These are phyloP conservation scores for Cordilura impudica DNA, from an alignment of 2,888 invertebrate genomes.

Conservation along the genomic window DNA sequence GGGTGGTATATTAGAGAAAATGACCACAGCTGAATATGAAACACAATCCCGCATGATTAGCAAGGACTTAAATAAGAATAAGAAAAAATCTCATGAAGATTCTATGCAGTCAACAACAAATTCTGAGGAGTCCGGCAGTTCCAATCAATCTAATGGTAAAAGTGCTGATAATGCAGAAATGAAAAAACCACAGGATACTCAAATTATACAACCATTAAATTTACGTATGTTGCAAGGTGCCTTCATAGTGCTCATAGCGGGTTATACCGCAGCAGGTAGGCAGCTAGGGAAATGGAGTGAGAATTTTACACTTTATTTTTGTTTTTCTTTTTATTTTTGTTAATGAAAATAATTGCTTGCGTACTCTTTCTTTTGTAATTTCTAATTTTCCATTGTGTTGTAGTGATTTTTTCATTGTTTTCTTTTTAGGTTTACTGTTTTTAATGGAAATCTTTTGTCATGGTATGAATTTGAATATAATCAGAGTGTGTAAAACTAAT, in stretches of 20 bases:
- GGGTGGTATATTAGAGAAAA: slow-evolving; percentile 86
- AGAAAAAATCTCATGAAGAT: slow-evolving; percentile 26
- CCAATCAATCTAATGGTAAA: slow-evolving; percentile 61
- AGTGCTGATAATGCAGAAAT: slow-evolving; percentile 57
- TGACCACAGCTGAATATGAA: slow-evolving; percentile 87
- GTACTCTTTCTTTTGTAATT: slow-evolving; percentile 6
- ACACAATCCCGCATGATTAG: slow-evolving; percentile 81
- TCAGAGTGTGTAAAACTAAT: slow-evolving; percentile 59
- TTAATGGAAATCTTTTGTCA: slow-evolving; percentile 68
- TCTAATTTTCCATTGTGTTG: slow-evolving; percentile 24
- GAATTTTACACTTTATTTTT: neutral
- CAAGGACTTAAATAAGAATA: slow-evolving; percentile 66
- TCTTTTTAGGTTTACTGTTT: slow-evolving; percentile 66
- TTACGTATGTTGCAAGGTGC: slow-evolving; percentile 86
- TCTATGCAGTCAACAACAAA: slow-evolving; percentile 10
- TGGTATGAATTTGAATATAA: slow-evolving; percentile 62
- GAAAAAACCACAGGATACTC: slow-evolving; percentile 64
- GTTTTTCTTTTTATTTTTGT: neutral
- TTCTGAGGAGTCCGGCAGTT: slow-evolving; percentile 69
- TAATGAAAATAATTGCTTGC: slow-evolving; percentile 1
- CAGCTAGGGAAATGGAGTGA: neutral
- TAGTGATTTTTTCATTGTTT: neutral
- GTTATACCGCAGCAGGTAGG: slow-evolving; percentile 80
- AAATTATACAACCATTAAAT: slow-evolving; percentile 82
- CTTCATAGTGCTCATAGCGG: slow-evolving; percentile 84